Conservation (phyloP, 1,140 invertebrate genomes). For the Procambarus virginalis region DNA sequence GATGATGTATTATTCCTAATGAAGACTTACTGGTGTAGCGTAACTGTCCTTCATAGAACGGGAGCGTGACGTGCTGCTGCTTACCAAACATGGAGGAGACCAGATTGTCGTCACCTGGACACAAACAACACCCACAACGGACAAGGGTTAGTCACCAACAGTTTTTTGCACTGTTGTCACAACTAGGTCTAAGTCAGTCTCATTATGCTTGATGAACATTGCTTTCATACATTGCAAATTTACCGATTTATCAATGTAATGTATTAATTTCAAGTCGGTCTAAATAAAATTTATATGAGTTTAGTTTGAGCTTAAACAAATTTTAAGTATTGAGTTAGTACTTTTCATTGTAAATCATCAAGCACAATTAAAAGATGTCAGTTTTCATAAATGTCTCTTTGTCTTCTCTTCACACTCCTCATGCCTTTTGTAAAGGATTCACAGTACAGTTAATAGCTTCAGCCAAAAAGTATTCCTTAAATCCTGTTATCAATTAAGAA, state of each 20-base stretch:
- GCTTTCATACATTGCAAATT: no score
- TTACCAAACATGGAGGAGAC: slow-evolving; percentile 67
- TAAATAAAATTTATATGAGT: no score
- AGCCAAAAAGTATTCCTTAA: slow-evolving; percentile 19
- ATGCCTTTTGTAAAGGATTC: slow-evolving; percentile 9
- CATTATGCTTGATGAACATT: slow-evolving; percentile 44
- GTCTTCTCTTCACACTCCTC: slow-evolving; percentile 27
- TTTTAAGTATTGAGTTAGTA: no score
- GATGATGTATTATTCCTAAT: slow-evolving; percentile 17
- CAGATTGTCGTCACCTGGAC: slow-evolving; percentile 63
- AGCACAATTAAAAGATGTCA: slow-evolving; percentile 9
- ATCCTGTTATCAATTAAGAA: slow-evolving; percentile 10
- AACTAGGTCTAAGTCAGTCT: slow-evolving; percentile 35
- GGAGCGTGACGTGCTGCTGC: slow-evolving; percentile 65
- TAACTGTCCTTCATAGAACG: slow-evolving; percentile 65
- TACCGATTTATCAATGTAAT: no score
- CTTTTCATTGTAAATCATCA: slow-evolving; percentile 10
- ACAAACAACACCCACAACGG: slow-evolving; percentile 61
- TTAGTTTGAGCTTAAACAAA: no score
- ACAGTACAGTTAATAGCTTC: slow-evolving; percentile 19
- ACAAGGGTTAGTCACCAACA: slow-evolving; percentile 65
- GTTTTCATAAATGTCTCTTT: slow-evolving; percentile 18
- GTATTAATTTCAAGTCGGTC: no score
- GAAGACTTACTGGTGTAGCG: slow-evolving; percentile 63
- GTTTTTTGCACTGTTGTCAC: slow-evolving; percentile 48